Evolutionary conservation across 1,140 invertebrate genomes (phyloP), one percentile per base, ranked within the genome.

Genomic region (Caenorhabditis inopinata): DNA sequence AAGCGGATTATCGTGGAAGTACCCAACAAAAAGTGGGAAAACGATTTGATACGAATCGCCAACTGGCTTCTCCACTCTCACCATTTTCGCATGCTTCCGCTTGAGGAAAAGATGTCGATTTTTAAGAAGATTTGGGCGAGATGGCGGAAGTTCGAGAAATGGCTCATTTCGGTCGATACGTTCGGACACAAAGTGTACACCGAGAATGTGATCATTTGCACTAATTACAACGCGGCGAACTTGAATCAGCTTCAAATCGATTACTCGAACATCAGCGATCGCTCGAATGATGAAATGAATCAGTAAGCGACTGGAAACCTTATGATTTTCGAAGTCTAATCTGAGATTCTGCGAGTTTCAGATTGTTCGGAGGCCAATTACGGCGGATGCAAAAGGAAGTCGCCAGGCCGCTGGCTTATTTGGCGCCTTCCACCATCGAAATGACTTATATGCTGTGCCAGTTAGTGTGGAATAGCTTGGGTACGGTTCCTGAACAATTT

Each of bases 81-180:
- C 7, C 58, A 68, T 38, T 68, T 68, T 38, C 58, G 58, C 18
- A 23, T 68, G 58, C n/a, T 68, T 2, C 32, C 32, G 21, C n/a
- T 68, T 7, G 58, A 68, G n/a, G 58, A 68, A 18, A 68, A 68
- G 12, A 68, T 68, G 58, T n/a, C 32, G 32, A 68, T 68, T 9
- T 68, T 68, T 18, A 68, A 68, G 16, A 68, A 68, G n/a, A 68
- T 68, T 9, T 68, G 58, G 58, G 27, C 27, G 29, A 29, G 58
- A 38, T 68, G 58, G 58, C 35, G 58, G 58, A 68, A 68, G 16
- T 68, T 68, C n/a, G 58, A 68, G 32, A 68, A 68, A 42, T 68
- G 58, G 58, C n/a, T 68, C 5, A 68, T 68, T 11, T 68, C 58
- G 12, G 58, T 68, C 5, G 58, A 68, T 18, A 68, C 58, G 2